phyloP scores from a whole-genome alignment of 2,888 invertebrate species.

The Odontomyia ornata region DNA sequence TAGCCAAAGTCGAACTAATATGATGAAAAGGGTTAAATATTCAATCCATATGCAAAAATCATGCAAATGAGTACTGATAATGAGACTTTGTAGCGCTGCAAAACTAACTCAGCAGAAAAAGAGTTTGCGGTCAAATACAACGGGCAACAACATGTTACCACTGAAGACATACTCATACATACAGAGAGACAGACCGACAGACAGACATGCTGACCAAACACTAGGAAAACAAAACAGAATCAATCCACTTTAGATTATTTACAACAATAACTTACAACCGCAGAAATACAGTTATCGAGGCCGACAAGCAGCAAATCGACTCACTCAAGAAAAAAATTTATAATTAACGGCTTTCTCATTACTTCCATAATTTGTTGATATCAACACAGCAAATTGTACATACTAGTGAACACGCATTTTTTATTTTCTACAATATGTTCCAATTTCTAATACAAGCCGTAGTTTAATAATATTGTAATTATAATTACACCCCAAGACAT shows the following conservation, averaged over 20 bases:
- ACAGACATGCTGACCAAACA: conserved; percentile 3
- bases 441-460: not conserved
- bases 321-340: not conserved
- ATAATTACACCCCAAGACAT: not conserved
- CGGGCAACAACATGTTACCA: not conserved
- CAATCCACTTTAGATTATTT: not conserved
- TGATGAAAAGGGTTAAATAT: not conserved
- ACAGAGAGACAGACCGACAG: no score
- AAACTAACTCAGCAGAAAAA: not conserved
- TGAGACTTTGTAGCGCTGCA: not conserved
- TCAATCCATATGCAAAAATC: not conserved
- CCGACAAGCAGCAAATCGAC: conserved; percentile 28
- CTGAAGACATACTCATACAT: not conserved
- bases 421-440: not conserved
- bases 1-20: not conserved
- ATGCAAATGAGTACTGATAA: conserved; percentile 1
- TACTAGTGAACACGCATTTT: not conserved
- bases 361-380: conserved; percentile 8
- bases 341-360: conserved; percentile 23
- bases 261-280: conserved; percentile 1
- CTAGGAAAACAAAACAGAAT: not conserved
- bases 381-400: not conserved
- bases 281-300: conserved; percentile 5
- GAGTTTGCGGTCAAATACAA: not conserved
- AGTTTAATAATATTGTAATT: not conserved